These are phyloP conservation scores for Thrips palmi DNA, from an alignment of 1,140 invertebrate genomes.

Conservation along the genomic window DNA sequence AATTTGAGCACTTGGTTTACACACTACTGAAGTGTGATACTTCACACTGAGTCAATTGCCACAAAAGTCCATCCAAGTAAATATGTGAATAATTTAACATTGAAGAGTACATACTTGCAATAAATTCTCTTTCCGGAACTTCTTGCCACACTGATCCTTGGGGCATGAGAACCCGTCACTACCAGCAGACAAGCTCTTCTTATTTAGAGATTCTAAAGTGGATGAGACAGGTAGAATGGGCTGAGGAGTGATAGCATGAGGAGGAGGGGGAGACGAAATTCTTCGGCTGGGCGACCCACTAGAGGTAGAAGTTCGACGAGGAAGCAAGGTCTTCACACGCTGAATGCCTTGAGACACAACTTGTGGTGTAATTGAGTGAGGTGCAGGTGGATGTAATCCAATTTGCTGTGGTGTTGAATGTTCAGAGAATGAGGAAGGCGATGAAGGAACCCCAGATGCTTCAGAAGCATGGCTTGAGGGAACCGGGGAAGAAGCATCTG, in stretches of 20 bases:
- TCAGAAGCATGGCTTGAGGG: background rate
- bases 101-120: slow-evolving; percentile 29
- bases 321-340: too few relatives aligned
- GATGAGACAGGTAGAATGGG: too few relatives aligned
- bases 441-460: background rate
- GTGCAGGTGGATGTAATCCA: too few relatives aligned
- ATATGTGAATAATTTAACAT: background rate
- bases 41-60: background rate
- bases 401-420: slow-evolving; percentile 1
- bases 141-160: slow-evolving; percentile 65
- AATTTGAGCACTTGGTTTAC: background rate
- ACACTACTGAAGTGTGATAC: slow-evolving; percentile 1
- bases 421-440: background rate
- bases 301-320: too few relatives aligned
- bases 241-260: too few relatives aligned
- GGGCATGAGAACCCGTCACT: slow-evolving; percentile 34
- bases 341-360: too few relatives aligned
- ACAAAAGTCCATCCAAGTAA: background rate
- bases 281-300: too few relatives aligned
- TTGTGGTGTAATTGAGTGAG: too few relatives aligned
- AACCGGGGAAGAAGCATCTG: slow-evolving; percentile 9
- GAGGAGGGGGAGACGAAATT: too few relatives aligned
- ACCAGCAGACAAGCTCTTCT: slow-evolving; percentile 5
- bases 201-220: background rate
- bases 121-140: slow-evolving; percentile 74